Evolutionary conservation across 2,888 invertebrate species (phyloP), one percentile per base, ranked within the genome.

Genomic region (Endotricha flammealis): DNA sequence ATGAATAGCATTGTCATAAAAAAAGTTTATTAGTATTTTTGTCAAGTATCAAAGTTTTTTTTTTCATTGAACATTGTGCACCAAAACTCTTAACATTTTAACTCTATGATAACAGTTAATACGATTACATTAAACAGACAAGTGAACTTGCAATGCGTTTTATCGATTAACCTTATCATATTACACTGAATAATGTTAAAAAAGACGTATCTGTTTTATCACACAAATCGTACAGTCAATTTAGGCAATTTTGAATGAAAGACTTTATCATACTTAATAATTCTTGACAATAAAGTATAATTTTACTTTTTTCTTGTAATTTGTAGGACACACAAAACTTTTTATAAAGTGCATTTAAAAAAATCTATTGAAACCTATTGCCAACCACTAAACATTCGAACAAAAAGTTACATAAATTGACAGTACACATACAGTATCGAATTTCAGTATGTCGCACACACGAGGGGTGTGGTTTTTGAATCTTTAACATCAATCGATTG

Each of bases 31-130:
- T n/a, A n/a, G n/a, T n/a, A n/a, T n/a, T n/a, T n/a, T n/a, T n/a
- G n/a, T n/a, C n/a, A n/a, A n/a, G n/a, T n/a, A 11, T 9, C 12
- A 11, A 9, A 29, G 12, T n/a, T 14, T 9, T 8, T 32, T 9
- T 46, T 67, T 67, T 60, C 65, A 64, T 57, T 63, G 73, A 76
- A 73, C 73, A 80, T 73, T 77, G 65, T 73, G 75, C 80, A 73
- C 62, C 49, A 53, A 57, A 66, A 64, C 58, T 54, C 64, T 68
- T 71, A 69, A 66, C 51, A 64, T 57, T 65, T 63, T 64, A 69
- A 71, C 51, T 58, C 68, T 78, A 78, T 64, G 66, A 66, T 72
- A 76, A 77, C 72, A 75, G 68, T 72, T 72, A 70, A 68, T 70
- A 75, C 62, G 68, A 73, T 71, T 75, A 80, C 67, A 74, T 62